A percentile compares a stretch with the other conserved stretches of the same genome.
These are phyloP conservation scores for Schizotus pectinicornis DNA, from an alignment of 2,888 invertebrate species.

Conservation along the genomic window DNA sequence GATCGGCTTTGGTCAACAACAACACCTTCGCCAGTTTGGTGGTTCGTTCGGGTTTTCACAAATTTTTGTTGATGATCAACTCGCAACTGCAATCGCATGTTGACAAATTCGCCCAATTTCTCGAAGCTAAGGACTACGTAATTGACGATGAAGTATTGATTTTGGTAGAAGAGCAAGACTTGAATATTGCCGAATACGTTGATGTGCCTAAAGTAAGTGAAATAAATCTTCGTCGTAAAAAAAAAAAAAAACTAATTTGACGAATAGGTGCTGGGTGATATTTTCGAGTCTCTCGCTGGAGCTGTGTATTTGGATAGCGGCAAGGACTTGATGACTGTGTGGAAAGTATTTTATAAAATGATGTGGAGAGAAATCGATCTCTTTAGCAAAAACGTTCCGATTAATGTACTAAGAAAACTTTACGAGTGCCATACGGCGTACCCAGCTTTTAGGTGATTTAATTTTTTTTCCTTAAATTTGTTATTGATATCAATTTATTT, in stretches of 20 bases:
- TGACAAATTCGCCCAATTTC: slow-evolving; percentile 68
- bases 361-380: slow-evolving; percentile 86
- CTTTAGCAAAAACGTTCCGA: slow-evolving; percentile 84
- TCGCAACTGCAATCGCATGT: slow-evolving; percentile 63
- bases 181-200: slow-evolving; percentile 73
- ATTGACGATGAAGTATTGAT: slow-evolving; percentile 74
- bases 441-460: slow-evolving; percentile 73
- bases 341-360: slow-evolving; percentile 81
- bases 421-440: slow-evolving; percentile 82
- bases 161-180: slow-evolving; percentile 70
- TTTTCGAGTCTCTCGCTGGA: slow-evolving; percentile 91
- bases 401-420: slow-evolving; percentile 87
- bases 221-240: background rate
- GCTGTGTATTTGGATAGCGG: slow-evolving; percentile 89
- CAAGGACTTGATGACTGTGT: slow-evolving; percentile 74
- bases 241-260: slow-evolving; percentile 12
- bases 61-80: slow-evolving; percentile 67
- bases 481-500: slow-evolving; percentile 1
- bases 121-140: slow-evolving; percentile 65
- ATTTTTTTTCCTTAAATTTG: slow-evolving; percentile 2
- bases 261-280: slow-evolving; percentile 78
- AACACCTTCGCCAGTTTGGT: slow-evolving; percentile 90
- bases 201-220: slow-evolving; percentile 81
- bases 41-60: slow-evolving; percentile 85
- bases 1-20: slow-evolving; percentile 96